Conservation (phyloP, 2,888 invertebrate genomes). For the Fragum whitleyi region DNA sequence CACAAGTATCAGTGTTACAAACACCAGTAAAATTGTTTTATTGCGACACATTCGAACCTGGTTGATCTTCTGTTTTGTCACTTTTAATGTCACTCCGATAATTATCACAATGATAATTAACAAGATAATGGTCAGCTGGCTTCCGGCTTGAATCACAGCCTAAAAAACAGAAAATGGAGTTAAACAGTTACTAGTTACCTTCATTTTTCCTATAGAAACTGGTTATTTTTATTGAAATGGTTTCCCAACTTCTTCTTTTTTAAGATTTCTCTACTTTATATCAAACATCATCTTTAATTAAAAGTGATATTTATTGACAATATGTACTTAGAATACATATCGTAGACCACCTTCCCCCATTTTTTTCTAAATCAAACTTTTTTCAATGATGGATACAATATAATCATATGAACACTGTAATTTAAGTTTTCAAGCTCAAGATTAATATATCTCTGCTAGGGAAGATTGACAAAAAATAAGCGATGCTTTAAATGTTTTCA, state of each 20-base stretch:
- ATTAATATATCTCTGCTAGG: too few relatives aligned
- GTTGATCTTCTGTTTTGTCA: constrained; percentile 66
- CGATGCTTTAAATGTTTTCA: too few relatives aligned
- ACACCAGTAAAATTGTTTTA: constrained; percentile 76
- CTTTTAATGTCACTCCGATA: constrained; percentile 57
- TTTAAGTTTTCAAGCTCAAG: too few relatives aligned
- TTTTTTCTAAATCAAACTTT: too few relatives aligned
- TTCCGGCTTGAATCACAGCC: constrained; percentile 69
- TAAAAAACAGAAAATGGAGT: constrained; percentile 40
- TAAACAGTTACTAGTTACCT: neutral
- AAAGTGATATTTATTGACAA: too few relatives aligned
- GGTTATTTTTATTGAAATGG: neutral
- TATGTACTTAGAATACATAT: too few relatives aligned
- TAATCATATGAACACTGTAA: too few relatives aligned
- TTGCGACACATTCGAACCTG: constrained; percentile 73
- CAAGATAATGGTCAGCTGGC: constrained; percentile 63
- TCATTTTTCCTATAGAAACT: neutral
- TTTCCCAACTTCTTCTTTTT: neutral
- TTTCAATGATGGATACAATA: too few relatives aligned
- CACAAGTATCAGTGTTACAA: constrained; percentile 74
- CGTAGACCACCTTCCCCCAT: too few relatives aligned
- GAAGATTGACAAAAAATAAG: too few relatives aligned
- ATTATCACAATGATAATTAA: constrained; percentile 63
- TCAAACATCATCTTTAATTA: too few relatives aligned
- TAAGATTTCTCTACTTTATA: neutral